Base-by-base conservation (phyloP, 2,888 invertebrate genomes). In the Serrognathus titanus region DNA sequence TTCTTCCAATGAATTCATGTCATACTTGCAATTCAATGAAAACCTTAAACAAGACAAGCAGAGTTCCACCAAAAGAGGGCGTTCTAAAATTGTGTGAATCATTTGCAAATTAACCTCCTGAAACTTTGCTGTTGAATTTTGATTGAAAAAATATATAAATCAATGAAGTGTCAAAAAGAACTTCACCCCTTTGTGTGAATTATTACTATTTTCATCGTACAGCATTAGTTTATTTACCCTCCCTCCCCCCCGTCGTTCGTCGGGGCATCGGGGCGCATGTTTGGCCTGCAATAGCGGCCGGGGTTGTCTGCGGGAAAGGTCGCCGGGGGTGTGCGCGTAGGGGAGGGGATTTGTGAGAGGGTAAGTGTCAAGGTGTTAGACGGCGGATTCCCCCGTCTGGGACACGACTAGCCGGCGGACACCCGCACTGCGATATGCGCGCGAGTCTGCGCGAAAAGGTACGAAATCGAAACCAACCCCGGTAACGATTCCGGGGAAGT, bases 351-450 rank as follows among this genome's bases (percentile, higher is more conserved):
- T 10, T 16, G n/a, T 12, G 12, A 7, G 49, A 62, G 63, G 62
- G 64, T 58, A 56, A 61, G 60, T 59, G 61, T 61, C 53, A 55
- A 55, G 58, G 57, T 56, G 60, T 55, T 57, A 51, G 60, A 62
- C 59, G 58, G 65, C 57, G 68, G 70, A 69, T 67, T 69, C 67
- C 61, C 65, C 70, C 68, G 71, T 71, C 71, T 71, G 68, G 70
- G 65, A 66, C 59, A 66, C 64, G 71, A 63, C 71, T 71, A 71
- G 71, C 71, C 71, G 24, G 24, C 24, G 67, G 65, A 62, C 63
- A 62, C 63, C 49, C 61, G 64, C 65, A 62, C 63, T 60, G 62
- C 66, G 64, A 60, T 56, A 59, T 59, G 56, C 60, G 53, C 48
- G 57, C 51, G 13, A 51, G 37, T 20, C 41, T 40, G 40, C 40